Percentiles rank a stretch among this genome's conserved stretches.
These are phyloP conservation scores for Pelodytes ibericus DNA, from an alignment of 2,797 vertebrate genomes.

Conservation along the genomic window DNA sequence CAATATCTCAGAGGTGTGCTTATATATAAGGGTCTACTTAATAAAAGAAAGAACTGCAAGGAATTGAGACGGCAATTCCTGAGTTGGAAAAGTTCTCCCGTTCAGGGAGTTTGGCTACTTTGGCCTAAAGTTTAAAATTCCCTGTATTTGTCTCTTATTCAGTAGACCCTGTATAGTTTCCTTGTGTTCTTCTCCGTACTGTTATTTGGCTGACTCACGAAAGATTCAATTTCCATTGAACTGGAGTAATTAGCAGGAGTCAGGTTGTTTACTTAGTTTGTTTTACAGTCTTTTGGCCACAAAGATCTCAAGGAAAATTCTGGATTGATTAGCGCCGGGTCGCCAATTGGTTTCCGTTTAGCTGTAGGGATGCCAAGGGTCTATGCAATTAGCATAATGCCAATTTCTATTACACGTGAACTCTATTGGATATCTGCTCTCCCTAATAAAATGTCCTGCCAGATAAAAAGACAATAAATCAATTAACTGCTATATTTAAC, in stretches of 20 bases:
- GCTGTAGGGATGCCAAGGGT: slow-evolving; percentile 86
- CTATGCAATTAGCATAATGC: slow-evolving; percentile 93
- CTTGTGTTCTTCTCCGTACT: neutral
- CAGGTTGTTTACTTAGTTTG: slow-evolving; percentile 60
- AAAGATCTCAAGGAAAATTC: slow-evolving; percentile 69
- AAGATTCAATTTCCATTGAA: slow-evolving; percentile 50
- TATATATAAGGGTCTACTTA: too few species aligned
- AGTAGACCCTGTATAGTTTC: too few species aligned
- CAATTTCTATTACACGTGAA: slow-evolving; percentile 95
- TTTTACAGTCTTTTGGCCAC: slow-evolving; percentile 66
- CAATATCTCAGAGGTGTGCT: too few species aligned
- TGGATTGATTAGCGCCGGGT: slow-evolving; percentile 77
- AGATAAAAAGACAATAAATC: slow-evolving; percentile 80
- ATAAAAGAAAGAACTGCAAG: too few species aligned
- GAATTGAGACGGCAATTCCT: too few species aligned
- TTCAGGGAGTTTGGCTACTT: too few species aligned
- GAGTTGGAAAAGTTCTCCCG: too few species aligned
- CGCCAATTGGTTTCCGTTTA: slow-evolving; percentile 87
- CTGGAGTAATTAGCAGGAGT: slow-evolving; percentile 66
- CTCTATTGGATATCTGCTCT: slow-evolving; percentile 92
- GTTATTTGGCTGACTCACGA: slow-evolving; percentile 17
- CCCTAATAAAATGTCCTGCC: slow-evolving; percentile 93
- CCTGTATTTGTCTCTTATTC: too few species aligned
- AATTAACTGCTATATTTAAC: slow-evolving; percentile 68
- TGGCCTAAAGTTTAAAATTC: too few species aligned